A percentile compares a stretch with the other conserved stretches of the same genome.
Conservation (phyloP, 23 tunicate genomes). For the Aplidium turbinatum region DNA sequence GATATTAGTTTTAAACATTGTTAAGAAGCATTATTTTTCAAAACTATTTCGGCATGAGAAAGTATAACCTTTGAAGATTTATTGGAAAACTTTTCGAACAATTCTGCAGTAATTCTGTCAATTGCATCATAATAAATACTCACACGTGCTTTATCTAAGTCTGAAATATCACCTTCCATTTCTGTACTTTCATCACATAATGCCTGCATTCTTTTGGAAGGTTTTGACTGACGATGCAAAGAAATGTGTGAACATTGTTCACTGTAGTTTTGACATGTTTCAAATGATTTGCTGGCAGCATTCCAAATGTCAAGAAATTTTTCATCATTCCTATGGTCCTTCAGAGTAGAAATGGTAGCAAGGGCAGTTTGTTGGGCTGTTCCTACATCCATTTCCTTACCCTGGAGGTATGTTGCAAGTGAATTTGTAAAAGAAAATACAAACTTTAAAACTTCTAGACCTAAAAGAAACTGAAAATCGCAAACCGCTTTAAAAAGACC, state of each 20-base stretch:
- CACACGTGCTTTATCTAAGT: not conserved
- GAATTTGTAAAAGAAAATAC: slow-evolving; percentile 24
- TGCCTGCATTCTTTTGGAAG: slow-evolving; percentile 11
- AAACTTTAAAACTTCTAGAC: not conserved
- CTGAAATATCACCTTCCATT: too few species aligned
- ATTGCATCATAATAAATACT: slow-evolving; percentile 10
- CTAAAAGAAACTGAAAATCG: slow-evolving; percentile 19
- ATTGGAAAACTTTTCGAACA: slow-evolving; percentile 1
- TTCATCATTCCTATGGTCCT: slow-evolving; percentile 1
- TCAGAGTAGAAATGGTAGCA: slow-evolving; percentile 14
- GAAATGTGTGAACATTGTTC: too few species aligned
- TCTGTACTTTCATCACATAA: slow-evolving; percentile 2
- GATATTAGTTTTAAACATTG: slow-evolving; percentile 5
- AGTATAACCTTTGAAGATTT: not conserved
- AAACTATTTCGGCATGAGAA: not conserved
- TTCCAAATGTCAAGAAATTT: slow-evolving; percentile 17
- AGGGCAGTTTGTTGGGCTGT: slow-evolving; percentile 13
- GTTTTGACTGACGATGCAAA: not conserved
- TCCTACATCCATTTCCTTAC: slow-evolving; percentile 3
- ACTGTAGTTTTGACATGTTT: too few species aligned
- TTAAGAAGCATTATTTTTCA: not conserved
- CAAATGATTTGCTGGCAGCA: not conserved
- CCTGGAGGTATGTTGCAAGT: slow-evolving; percentile 4
- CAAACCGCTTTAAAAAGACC: slow-evolving; percentile 4
- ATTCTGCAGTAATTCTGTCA: slow-evolving; percentile 4